Evolutionary conservation across 2,797 vertebrate genomes (phyloP).

Genomic region (Vespertilio murinus): DNA sequence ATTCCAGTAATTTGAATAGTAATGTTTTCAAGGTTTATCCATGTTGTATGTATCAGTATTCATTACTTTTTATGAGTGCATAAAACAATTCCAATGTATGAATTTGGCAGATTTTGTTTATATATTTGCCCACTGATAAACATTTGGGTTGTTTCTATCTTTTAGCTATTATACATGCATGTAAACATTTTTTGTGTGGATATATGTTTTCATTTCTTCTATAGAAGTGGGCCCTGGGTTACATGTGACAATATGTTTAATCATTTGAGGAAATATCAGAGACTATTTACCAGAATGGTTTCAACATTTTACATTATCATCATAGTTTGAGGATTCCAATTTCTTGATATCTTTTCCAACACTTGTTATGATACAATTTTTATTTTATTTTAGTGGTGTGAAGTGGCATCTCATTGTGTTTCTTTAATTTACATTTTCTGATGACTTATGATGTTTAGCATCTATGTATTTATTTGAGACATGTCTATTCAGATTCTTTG

Average conservation of each 20-base stretch:
- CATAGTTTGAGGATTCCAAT: neutral
- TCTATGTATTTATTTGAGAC: no score
- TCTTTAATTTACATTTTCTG: no score
- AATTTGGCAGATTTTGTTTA: neutral
- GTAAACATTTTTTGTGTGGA: neutral
- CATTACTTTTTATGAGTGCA: neutral
- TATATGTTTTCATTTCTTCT: neutral
- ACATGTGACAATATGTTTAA: neutral
- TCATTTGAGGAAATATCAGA: neutral
- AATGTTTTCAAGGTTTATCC: neutral
- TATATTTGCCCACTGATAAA: neutral
- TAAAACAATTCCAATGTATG: neutral
- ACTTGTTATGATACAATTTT: no score
- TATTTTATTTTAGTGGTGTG: no score
- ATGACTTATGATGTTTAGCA: no score
- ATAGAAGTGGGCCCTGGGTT: neutral
- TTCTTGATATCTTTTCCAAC: no score
- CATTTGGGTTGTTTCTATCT: neutral
- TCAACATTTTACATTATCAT: neutral
- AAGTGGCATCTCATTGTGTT: no score
- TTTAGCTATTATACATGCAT: neutral
- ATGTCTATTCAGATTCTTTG: no score
- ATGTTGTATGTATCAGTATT: neutral
- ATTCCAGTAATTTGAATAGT: no score
- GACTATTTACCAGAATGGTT: neutral